These are phyloP conservation scores for Oreochromis niloticus DNA, from an alignment of 2,113 vertebrate genomes.

Conservation along the genomic window DNA sequence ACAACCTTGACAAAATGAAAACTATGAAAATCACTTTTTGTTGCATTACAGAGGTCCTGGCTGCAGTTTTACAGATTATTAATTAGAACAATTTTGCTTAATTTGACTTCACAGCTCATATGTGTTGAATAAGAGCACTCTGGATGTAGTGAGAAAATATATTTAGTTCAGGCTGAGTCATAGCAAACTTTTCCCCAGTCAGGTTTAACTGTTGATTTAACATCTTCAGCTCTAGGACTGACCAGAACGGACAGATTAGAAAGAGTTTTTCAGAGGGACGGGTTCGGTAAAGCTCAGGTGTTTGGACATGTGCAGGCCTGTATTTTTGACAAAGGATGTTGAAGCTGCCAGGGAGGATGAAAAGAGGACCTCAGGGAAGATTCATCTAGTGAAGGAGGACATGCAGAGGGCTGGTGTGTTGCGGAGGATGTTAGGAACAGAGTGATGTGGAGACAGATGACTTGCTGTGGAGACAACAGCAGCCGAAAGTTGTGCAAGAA, in stretches of 20 bases:
- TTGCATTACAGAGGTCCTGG: not conserved
- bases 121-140: not conserved
- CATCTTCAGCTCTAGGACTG: not conserved
- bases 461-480: not conserved
- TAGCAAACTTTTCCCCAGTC: not conserved
- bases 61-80: not conserved
- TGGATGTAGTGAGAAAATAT: not conserved
- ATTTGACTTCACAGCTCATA: not conserved
- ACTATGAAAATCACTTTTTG: not conserved
- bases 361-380: not conserved
- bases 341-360: not conserved
- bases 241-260: too few relatives aligned
- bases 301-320: not conserved
- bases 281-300: not conserved
- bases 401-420: not conserved
- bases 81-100: not conserved
- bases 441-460: not conserved
- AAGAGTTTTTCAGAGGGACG: not conserved
- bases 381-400: not conserved
- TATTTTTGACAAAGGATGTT: not conserved
- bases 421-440: not conserved
- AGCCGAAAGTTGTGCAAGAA: not conserved
- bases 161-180: not conserved
- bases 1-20: not conserved
- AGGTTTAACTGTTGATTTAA: not conserved